Evolutionary conservation across 2,888 invertebrate genomes (phyloP).

Genomic region (Tethea ocularis): DNA sequence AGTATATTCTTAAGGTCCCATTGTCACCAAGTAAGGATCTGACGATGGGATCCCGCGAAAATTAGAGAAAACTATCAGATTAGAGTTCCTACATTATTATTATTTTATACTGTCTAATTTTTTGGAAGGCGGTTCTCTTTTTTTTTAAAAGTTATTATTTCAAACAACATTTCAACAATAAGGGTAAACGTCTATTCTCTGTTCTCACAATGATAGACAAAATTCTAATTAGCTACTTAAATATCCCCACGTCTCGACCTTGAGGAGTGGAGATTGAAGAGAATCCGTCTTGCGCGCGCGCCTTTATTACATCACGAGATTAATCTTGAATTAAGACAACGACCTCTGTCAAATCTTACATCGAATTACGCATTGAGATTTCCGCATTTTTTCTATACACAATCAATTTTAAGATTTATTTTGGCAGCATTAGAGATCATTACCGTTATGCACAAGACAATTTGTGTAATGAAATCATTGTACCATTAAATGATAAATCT

Average conservation of each 20-base stretch:
- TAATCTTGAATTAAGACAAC: slow-evolving; percentile 8
- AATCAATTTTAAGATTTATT: background rate
- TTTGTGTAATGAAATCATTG: background rate
- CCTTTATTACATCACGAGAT: slow-evolving; percentile 4
- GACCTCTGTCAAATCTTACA: slow-evolving; percentile 10
- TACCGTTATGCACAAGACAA: too few species aligned
- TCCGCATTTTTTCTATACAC: slow-evolving; percentile 4
- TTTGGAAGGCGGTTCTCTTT: too few species aligned
- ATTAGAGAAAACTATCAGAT: too few species aligned
- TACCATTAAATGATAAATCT: background rate
- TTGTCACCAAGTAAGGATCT: too few species aligned
- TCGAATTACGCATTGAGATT: slow-evolving; percentile 6
- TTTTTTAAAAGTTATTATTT: too few species aligned
- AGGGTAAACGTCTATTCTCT: too few species aligned
- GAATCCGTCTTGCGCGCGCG: background rate
- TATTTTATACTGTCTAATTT: too few species aligned
- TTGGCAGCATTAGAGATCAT: background rate
- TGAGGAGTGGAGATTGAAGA: background rate
- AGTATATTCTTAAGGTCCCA: too few species aligned
- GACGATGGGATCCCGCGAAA: too few species aligned
- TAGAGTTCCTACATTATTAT: too few species aligned
- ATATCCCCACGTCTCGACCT: background rate
- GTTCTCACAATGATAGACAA: background rate
- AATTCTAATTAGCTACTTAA: background rate
- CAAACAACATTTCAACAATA: too few species aligned